Conservation (phyloP, 2,797 vertebrate species). For the Kryptopterus vitreolus region DNA sequence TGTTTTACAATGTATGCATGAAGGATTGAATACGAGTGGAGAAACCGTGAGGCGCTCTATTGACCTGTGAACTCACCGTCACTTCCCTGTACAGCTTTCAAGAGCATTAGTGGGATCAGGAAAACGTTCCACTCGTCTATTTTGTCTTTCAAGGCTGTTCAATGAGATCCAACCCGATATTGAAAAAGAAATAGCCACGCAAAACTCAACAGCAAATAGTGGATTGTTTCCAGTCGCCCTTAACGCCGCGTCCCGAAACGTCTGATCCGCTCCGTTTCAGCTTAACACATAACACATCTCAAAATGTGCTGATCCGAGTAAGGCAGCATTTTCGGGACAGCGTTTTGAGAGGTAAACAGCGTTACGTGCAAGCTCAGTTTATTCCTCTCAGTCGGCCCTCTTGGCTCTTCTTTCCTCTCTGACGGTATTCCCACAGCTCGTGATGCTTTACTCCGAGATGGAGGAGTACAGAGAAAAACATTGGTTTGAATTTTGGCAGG, state of each 20-base stretch:
- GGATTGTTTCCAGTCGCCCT: no score
- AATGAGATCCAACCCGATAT: no score
- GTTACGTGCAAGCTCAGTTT: slow-evolving; percentile 26
- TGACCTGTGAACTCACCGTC: not conserved
- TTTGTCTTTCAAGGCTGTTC: no score
- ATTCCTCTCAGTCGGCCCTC: slow-evolving; percentile 39
- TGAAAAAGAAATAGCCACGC: no score
- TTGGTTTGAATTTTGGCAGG: slow-evolving; percentile 7
- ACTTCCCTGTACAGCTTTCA: no score
- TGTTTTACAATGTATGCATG: no score
- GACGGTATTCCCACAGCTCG: slow-evolving; percentile 29
- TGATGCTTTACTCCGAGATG: slow-evolving; percentile 35
- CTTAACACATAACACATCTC: slow-evolving; percentile 3
- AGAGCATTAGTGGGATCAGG: no score
- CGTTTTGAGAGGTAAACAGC: not conserved
- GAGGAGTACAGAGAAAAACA: slow-evolving; percentile 28
- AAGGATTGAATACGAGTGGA: no score
- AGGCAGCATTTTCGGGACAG: not conserved
- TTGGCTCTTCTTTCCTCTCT: slow-evolving; percentile 26
- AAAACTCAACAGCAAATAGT: no score
- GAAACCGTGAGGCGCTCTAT: not conserved
- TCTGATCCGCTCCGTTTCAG: not conserved
- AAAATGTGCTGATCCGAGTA: not conserved
- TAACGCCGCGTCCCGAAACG: no score
- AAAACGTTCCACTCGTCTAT: no score